phyloP scores from a whole-genome alignment of 2,797 vertebrate species.

The Acomys russatus region DNA sequence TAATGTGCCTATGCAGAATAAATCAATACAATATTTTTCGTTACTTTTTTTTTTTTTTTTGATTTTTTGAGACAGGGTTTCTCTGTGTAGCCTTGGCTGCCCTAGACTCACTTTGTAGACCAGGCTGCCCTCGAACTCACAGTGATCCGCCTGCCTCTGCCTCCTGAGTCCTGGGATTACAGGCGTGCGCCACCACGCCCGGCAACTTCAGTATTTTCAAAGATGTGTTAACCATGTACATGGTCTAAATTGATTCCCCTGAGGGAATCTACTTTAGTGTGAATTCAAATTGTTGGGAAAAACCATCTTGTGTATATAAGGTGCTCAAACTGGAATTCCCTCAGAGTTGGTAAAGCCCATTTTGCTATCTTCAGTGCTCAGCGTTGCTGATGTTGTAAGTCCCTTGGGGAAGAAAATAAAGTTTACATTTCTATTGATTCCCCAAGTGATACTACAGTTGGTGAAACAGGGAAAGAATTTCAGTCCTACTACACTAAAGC shows the following conservation, averaged over 20 bases:
- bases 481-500: not conserved
- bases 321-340: not conserved
- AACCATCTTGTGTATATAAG: not conserved
- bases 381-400: not conserved
- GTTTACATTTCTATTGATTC: not conserved
- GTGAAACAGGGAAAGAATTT: not conserved
- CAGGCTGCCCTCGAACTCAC: too few relatives aligned
- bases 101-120: too few relatives aligned
- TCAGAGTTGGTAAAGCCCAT: not conserved
- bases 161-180: too few relatives aligned
- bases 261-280: not conserved
- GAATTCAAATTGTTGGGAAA: not conserved
- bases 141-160: too few relatives aligned
- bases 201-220: too few relatives aligned
- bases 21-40: not conserved
- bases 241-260: not conserved
- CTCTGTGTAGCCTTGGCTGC: too few relatives aligned
- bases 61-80: too few relatives aligned
- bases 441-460: not conserved
- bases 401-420: not conserved
- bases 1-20: not conserved
- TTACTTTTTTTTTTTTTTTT: too few relatives aligned
- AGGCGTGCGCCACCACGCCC: too few relatives aligned
- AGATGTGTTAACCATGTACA: not conserved
- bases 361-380: not conserved